These are phyloP conservation scores for Hemibagrus wyckioides DNA, from an alignment of 2,113 vertebrate genomes.

Conservation along the genomic window DNA sequence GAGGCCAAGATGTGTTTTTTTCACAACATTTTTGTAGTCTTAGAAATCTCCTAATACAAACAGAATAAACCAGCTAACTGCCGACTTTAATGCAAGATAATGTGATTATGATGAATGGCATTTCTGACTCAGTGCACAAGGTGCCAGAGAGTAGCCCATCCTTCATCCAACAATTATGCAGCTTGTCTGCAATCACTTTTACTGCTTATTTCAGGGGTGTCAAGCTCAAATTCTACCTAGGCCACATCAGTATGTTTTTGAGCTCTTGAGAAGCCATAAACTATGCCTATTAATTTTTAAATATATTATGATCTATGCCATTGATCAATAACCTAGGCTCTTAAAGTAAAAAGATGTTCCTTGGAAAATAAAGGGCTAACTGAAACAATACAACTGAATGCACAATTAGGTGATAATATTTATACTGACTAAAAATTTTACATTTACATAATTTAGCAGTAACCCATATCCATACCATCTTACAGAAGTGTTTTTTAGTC, in stretches of 20 bases:
- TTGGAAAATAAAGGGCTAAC: background rate
- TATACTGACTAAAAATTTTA: background rate
- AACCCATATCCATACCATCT: background rate
- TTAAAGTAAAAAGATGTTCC: background rate
- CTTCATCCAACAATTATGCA: slow-evolving; percentile 19
- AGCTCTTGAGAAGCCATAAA: background rate
- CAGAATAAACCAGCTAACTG: background rate
- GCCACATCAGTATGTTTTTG: background rate
- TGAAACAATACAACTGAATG: background rate
- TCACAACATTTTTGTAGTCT: background rate
- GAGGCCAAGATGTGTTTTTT: background rate
- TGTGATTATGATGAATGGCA: slow-evolving; percentile 2
- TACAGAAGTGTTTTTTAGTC: background rate
- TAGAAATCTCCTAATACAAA: background rate
- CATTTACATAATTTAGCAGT: background rate
- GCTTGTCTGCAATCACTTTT: background rate
- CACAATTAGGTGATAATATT: background rate
- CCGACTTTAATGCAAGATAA: slow-evolving; percentile 13
- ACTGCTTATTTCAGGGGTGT: slow-evolving; percentile 14
- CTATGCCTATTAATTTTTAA: slow-evolving; percentile 9
- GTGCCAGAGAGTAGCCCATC: background rate
- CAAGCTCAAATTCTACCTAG: background rate
- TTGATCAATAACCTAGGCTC: background rate
- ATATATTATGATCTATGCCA: background rate
- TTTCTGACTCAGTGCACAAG: slow-evolving; percentile 17